phyloP scores from a whole-genome alignment of 2,113 vertebrate species.

The Maccullochella peelii region DNA sequence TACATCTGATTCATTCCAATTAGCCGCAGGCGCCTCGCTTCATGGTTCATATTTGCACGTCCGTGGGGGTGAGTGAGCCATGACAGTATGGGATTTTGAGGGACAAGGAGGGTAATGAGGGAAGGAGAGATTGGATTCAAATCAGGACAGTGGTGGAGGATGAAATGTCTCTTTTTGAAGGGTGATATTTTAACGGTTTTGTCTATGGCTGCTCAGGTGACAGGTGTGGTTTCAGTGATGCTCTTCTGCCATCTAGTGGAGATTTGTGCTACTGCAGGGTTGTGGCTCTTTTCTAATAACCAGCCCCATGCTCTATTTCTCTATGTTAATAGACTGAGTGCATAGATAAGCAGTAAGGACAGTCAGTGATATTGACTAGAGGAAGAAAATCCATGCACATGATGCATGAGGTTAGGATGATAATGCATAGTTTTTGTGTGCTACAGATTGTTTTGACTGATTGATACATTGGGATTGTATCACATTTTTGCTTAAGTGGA shows the following conservation, averaged over 20 bases:
- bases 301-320: background rate
- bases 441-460: background rate
- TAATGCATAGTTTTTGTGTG: background rate
- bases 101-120: constrained; percentile 69
- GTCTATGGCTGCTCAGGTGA: background rate
- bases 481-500: background rate
- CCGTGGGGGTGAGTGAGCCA: constrained; percentile 45
- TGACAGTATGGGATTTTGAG: constrained; percentile 55
- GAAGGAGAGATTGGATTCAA: constrained; percentile 58
- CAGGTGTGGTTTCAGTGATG: background rate
- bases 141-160: constrained; percentile 62
- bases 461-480: background rate
- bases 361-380: constrained; percentile 12
- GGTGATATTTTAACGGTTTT: constrained; percentile 48
- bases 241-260: constrained; percentile 77
- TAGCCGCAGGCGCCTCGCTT: constrained; percentile 39
- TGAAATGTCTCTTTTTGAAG: constrained; percentile 62
- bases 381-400: background rate
- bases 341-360: constrained; percentile 20
- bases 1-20: constrained; percentile 57
- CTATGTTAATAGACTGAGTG: constrained; percentile 10
- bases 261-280: background rate
- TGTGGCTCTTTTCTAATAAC: background rate
- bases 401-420: background rate
- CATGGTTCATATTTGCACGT: constrained; percentile 28